Percentiles rank a stretch among this genome's conserved stretches.
phyloP scores from a whole-genome alignment of 2,797 vertebrate genomes.

The Gambusia yucatana region DNA sequence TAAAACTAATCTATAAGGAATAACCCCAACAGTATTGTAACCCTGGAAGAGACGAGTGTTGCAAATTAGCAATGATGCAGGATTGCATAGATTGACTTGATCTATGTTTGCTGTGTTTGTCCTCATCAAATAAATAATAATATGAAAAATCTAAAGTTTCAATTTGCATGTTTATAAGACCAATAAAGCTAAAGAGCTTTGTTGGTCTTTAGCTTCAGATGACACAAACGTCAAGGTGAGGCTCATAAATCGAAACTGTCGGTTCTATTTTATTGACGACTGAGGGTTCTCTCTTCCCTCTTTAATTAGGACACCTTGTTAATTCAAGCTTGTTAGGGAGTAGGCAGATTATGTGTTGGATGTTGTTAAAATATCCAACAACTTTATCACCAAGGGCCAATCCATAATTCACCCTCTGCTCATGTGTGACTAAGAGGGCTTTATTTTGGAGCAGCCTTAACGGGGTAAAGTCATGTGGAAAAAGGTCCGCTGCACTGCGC shows the following conservation, averaged over 20 bases:
- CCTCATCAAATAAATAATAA: too few species aligned
- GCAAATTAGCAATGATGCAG: too few species aligned
- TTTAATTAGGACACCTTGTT: conserved; percentile 80
- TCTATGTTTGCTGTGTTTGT: too few species aligned
- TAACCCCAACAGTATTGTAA: too few species aligned
- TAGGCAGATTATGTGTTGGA: conserved; percentile 68
- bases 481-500: conserved; percentile 76
- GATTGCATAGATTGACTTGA: too few species aligned
- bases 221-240: conserved; percentile 57
- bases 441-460: conserved; percentile 81
- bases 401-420: conserved; percentile 80
- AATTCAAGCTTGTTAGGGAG: conserved; percentile 70
- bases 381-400: conserved; percentile 76
- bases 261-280: conserved; percentile 78
- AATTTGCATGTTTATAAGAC: background rate
- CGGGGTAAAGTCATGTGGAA: conserved; percentile 83
- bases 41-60: too few species aligned
- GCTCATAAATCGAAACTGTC: conserved; percentile 59
- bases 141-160: background rate
- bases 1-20: too few species aligned
- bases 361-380: conserved; percentile 80
- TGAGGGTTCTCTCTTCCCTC: conserved; percentile 71
- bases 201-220: conserved; percentile 35
- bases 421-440: conserved; percentile 77
- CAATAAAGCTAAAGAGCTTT: conserved; percentile 37